phyloP scores from a whole-genome alignment of 2,797 vertebrate genomes.

The Tauraco hartlaubi region DNA sequence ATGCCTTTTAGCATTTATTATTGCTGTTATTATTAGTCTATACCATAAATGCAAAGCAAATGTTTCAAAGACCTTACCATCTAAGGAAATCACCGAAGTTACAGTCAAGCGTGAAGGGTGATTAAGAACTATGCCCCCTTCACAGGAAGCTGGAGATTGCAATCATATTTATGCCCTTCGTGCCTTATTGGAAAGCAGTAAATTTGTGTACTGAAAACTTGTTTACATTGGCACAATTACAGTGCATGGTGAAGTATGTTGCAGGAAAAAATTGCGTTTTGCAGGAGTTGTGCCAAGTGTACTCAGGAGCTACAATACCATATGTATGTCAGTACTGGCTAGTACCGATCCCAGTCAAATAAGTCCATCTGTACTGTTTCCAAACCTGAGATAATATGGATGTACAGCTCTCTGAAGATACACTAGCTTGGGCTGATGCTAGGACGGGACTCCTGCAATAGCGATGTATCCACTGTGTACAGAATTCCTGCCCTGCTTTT shows the following conservation, averaged over 20 bases:
- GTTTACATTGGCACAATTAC: not conserved
- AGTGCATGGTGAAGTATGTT: fast-evolving
- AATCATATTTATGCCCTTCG: not conserved
- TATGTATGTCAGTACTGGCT: not conserved
- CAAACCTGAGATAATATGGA: not conserved
- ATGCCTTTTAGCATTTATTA: not conserved
- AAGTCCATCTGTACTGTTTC: not conserved
- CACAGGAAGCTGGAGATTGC: not conserved
- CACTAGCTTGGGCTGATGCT: not conserved
- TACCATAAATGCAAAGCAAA: conserved; percentile 5
- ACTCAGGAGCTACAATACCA: not conserved
- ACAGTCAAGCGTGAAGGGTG: not conserved
- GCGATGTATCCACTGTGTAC: fast-evolving
- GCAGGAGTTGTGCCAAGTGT: not conserved
- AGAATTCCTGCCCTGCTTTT: not conserved
- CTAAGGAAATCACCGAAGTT: conserved; percentile 33
- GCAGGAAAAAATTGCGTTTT: not conserved
- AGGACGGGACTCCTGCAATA: not conserved
- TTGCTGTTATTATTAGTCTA: not conserved
- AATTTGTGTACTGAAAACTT: not conserved
- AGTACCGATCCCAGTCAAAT: not conserved
- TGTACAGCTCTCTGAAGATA: not conserved
- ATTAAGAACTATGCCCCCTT: not conserved
- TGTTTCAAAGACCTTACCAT: conserved; percentile 28
- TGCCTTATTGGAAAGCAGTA: not conserved